Evolutionary conservation across 2,888 invertebrate genomes (phyloP).

Genomic region (Phania funesta): DNA sequence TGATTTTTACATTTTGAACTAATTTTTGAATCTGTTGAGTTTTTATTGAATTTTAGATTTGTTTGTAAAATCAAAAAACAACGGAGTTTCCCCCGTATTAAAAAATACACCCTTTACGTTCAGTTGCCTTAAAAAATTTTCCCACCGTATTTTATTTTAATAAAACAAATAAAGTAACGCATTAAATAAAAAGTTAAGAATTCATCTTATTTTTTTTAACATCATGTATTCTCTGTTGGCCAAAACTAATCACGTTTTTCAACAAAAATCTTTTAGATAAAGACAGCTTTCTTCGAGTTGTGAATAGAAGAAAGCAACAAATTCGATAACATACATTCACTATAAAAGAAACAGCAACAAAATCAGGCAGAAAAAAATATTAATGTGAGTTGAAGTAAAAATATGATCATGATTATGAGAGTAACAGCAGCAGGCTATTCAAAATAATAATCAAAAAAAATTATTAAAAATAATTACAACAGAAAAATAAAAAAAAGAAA

Average conservation of each 20-base stretch:
- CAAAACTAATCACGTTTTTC: conserved; percentile 60
- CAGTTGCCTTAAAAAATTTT: conserved; percentile 15
- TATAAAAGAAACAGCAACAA: background rate
- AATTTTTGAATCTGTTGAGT: no score
- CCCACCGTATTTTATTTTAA: conserved; percentile 43
- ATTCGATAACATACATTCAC: conserved; percentile 20
- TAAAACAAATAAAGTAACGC: background rate
- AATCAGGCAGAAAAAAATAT: background rate
- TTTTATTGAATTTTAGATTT: no score
- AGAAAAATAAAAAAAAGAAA: background rate
- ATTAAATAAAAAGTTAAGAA: background rate
- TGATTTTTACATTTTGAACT: no score
- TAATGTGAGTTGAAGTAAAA: background rate
- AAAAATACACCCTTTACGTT: no score
- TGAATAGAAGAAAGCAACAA: conserved; percentile 31
- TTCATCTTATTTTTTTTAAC: background rate
- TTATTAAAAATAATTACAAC: background rate
- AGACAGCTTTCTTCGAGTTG: background rate
- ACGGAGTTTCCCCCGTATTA: no score
- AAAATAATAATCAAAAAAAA: no score
- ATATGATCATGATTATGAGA: no score
- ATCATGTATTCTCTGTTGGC: conserved; percentile 19
- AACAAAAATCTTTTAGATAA: conserved; percentile 35
- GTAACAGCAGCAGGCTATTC: no score
- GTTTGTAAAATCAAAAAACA: no score